These are phyloP conservation scores for Orchesella flavescens DNA, from an alignment of 2,888 invertebrate species.

Conservation along the genomic window DNA sequence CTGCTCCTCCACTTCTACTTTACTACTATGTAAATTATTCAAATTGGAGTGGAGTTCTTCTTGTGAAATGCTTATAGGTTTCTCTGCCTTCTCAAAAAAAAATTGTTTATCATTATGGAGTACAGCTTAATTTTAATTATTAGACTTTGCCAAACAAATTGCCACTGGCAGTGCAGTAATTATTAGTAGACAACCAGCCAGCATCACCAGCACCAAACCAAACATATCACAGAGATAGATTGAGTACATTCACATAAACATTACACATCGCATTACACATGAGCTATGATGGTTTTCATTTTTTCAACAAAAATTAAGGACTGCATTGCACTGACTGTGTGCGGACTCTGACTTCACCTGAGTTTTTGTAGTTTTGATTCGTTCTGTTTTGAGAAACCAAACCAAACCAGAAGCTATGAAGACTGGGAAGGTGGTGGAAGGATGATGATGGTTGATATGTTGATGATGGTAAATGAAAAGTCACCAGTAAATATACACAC, in stretches of 20 bases:
- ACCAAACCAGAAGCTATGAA: slow-evolving; percentile 37
- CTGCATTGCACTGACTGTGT: slow-evolving; percentile 6
- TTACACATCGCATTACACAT: background rate
- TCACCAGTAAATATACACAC: slow-evolving; percentile 1
- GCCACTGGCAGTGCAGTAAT: slow-evolving; percentile 60
- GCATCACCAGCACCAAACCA: too few relatives aligned
- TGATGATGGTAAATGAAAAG: slow-evolving; percentile 17
- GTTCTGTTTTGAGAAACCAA: slow-evolving; percentile 15
- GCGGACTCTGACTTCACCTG: background rate
- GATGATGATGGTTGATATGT: slow-evolving; percentile 1
- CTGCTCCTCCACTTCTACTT: background rate
- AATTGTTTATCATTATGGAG: slow-evolving; percentile 36
- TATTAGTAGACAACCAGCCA: slow-evolving; percentile 51
- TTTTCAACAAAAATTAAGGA: background rate
- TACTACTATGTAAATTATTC: slow-evolving; percentile 41
- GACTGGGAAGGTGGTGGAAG: background rate
- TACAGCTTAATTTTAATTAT: slow-evolving; percentile 63
- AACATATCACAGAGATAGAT: too few relatives aligned
- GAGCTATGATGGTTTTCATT: background rate
- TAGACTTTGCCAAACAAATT: slow-evolving; percentile 62
- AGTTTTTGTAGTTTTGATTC: too few relatives aligned
- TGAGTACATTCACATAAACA: background rate
- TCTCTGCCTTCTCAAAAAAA: slow-evolving; percentile 2
- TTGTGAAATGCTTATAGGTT: slow-evolving; percentile 20
- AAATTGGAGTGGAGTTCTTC: background rate